phyloP scores from a whole-genome alignment of 2,113 vertebrate genomes.

The Ranitomeya imitator region DNA sequence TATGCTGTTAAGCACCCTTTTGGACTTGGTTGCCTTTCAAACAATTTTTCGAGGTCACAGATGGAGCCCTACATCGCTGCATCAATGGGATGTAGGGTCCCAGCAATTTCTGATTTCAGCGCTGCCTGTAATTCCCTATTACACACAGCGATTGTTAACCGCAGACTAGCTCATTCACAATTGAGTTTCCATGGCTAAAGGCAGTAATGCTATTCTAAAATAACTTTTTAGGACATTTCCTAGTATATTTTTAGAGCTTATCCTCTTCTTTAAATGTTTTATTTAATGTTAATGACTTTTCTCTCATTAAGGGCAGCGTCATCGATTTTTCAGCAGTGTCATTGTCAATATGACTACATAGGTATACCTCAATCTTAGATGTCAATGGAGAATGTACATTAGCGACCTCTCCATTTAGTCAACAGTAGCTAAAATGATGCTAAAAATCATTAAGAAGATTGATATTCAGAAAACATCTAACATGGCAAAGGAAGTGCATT shows the following conservation, averaged over 20 bases:
- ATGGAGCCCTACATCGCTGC: no score
- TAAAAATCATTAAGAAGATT: not conserved
- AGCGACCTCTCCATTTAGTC: not conserved
- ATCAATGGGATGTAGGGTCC: not conserved
- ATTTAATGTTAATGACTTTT: not conserved
- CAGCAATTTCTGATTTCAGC: not conserved
- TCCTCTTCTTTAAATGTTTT: not conserved
- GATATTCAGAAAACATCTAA: not conserved
- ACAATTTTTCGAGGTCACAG: no score
- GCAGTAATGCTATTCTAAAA: not conserved
- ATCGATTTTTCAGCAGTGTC: constrained; percentile 7
- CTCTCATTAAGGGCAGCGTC: not conserved
- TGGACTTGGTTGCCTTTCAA: no score
- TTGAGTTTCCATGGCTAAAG: not conserved
- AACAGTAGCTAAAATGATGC: not conserved
- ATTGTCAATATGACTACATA: not conserved
- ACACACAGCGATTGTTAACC: not conserved
- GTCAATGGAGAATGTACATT: not conserved
- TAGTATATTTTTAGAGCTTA: not conserved
- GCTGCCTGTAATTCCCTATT: not conserved
- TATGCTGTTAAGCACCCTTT: no score
- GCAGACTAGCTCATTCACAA: not conserved
- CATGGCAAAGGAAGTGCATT: not conserved
- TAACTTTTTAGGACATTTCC: not conserved
- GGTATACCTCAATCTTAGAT: not conserved